Base-by-base conservation (phyloP, 2,113 vertebrate species). In the Dicerorhinus sumatrensis region DNA sequence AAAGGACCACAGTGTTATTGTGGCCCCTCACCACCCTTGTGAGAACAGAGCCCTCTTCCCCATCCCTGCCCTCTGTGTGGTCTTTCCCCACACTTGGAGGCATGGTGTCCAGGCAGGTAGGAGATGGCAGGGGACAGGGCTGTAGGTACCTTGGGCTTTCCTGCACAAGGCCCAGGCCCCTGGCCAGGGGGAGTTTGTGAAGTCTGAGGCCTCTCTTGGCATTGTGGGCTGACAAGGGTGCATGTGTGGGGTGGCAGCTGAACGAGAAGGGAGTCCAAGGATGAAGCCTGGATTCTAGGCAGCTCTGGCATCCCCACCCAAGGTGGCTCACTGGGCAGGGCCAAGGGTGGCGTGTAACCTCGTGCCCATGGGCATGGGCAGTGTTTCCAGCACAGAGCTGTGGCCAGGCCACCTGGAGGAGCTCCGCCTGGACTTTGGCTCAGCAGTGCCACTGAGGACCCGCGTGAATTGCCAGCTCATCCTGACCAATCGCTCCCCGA, bases 351-450 rank as follows among this genome's bases (percentile, higher is more conserved):
- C 2, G 0, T 31, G n/a, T 94, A 8, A 98, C 80, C 9, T 0
- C 1, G 33, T 6, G 2, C 16, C 84, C 8, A 0, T 0, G 75
- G 60, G 31, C 29, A 0, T 0, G 67, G 70, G 9, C 67, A 65
- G 86, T 13, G 27, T 76, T 18, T 25, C 23, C 62, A 77, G 88
- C 80, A 8, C 96, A 51, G 48, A 89, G 25, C 96, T 92, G 76
- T 80, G 36, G 17, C 51, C 81, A 1, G 97, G 75, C 86, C 77
- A 56, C 31, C 54, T n/a, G 0, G 39, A 98, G 39, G 82, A 97
- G 4, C 98, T 99, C 91, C 77, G 95, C 8, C 97, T 99, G 85
- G 99, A 99, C 97, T 99, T 99, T 20, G 99, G 99, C 90, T 98
- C 98, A 0, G 96, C 97, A 3, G 98, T 99, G 23, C 84, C 98